Evolutionary conservation across 2,888 invertebrate species (phyloP).

Genomic region (Aphidius colemani): DNA sequence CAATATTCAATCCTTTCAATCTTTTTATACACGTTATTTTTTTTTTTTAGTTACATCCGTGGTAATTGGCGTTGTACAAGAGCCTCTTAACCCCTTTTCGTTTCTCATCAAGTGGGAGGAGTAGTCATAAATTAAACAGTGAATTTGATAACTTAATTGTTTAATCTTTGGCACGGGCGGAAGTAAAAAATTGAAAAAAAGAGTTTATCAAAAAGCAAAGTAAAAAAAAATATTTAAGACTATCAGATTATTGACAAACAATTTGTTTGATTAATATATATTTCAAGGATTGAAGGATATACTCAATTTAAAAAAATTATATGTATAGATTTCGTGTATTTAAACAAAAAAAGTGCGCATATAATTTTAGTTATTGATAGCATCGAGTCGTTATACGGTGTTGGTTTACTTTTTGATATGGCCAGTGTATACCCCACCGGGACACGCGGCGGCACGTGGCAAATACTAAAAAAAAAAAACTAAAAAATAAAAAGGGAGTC

Average conservation of each 20-base stretch:
- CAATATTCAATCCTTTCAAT: neutral
- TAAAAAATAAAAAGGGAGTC: slow-evolving; percentile 22
- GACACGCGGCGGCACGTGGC: slow-evolving; percentile 60
- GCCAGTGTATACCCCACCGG: slow-evolving; percentile 32
- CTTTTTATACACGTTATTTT: neutral
- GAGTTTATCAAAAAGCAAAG: too few species aligned
- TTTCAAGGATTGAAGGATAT: too few species aligned
- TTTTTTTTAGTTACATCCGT: slow-evolving; percentile 13
- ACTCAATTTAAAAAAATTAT: too few species aligned
- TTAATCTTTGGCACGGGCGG: slow-evolving; percentile 14
- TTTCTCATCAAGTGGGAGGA: slow-evolving; percentile 18
- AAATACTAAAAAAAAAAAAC: slow-evolving; percentile 51
- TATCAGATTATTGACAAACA: too few species aligned
- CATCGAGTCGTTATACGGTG: slow-evolving; percentile 27
- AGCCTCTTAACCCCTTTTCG: neutral
- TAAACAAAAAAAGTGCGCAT: too few species aligned
- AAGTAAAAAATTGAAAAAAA: too few species aligned
- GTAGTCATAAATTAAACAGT: slow-evolving; percentile 25
- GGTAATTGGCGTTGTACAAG: slow-evolving; percentile 24
- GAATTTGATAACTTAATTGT: slow-evolving; percentile 30
- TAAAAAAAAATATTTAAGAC: too few species aligned
- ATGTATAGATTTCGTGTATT: too few species aligned
- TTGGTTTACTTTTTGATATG: slow-evolving; percentile 51
- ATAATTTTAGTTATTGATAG: too few species aligned
- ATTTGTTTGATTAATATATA: too few species aligned